A percentile compares a stretch with the other conserved stretches of the same genome.
Conservation (phyloP, 2,113 vertebrate genomes). For the Herpailurus yagouaroundi region DNA sequence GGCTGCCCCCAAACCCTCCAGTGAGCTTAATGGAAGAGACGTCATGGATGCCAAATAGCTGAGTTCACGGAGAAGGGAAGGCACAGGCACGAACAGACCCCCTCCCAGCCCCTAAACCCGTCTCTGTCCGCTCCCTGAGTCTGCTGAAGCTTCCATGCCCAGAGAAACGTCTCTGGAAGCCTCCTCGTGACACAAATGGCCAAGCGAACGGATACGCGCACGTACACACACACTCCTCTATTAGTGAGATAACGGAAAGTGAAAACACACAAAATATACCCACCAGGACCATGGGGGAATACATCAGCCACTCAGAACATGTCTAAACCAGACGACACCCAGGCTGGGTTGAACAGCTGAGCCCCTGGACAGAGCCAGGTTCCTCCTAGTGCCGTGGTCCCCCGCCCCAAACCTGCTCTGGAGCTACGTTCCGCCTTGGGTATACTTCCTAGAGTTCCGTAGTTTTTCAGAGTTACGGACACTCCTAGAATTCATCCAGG, state of each 20-base stretch:
- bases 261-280: background rate
- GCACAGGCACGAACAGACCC: background rate
- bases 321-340: background rate
- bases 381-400: background rate
- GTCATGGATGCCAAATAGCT: constrained; percentile 45
- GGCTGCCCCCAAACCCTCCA: background rate
- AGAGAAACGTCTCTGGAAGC: constrained; percentile 44
- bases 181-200: constrained; percentile 4
- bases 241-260: background rate
- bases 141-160: background rate
- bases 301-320: background rate
- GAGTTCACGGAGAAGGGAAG: constrained; percentile 51
- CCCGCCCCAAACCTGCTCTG: background rate
- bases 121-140: constrained; percentile 25
- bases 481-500: background rate
- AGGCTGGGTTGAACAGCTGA: background rate
- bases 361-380: background rate
- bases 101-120: background rate
- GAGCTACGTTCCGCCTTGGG: background rate
- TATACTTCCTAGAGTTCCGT: background rate
- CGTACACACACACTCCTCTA: background rate
- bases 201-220: background rate
- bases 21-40: background rate
- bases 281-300: background rate
- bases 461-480: background rate